Evolutionary conservation across 2,888 invertebrate species (phyloP), one percentile per base, ranked within the genome.

Genomic region (Chrysolina haemoptera): DNA sequence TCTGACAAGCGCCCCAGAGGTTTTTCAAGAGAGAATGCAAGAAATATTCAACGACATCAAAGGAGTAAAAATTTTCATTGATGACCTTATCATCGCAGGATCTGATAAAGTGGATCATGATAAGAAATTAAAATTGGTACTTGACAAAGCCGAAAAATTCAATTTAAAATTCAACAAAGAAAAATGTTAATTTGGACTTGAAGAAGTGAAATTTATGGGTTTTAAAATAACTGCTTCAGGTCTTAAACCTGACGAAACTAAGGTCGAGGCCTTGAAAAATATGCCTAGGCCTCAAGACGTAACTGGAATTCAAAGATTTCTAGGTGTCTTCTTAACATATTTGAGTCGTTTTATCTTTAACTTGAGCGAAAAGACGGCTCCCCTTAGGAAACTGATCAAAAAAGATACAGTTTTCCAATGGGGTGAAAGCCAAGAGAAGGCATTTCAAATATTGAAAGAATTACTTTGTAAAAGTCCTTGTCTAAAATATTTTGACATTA

Each of bases 311-410:
- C 75, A 73, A 41, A 66, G 77, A 65, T 75, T 80, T 81, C 35
- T 82, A 11, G 80, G 82, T 1, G 75, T 78, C 69, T 71, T 78
- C 69, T 71, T 81, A 0, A 82, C 80, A 18, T 83, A 77, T 67
- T 71, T 76, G 12, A 79, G 74, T 18, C 81, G 78, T 66, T 79
- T 76, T 67, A 78, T 82, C 16, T 73, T 69, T n/a, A 80, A 82
- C 68, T 64, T 81, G n/a, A 75, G 81, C 10, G 62, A 74, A 35
- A 16, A 71, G 20, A 80, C 78, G 43, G 70, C 63, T 53, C 75
- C 76, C 18, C 68, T 80, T n/a, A 77, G 81, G 68, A 27, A 68
- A 62, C 62, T 80, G 27, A 62, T 78, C 20, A 81, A 80, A 70
- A 78, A 76, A 65, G 69, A 82, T 59, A 48, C 53, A 16, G 22